Evolutionary conservation across 2,113 vertebrate species (phyloP).

Genomic region (Festucalex cinctus): DNA sequence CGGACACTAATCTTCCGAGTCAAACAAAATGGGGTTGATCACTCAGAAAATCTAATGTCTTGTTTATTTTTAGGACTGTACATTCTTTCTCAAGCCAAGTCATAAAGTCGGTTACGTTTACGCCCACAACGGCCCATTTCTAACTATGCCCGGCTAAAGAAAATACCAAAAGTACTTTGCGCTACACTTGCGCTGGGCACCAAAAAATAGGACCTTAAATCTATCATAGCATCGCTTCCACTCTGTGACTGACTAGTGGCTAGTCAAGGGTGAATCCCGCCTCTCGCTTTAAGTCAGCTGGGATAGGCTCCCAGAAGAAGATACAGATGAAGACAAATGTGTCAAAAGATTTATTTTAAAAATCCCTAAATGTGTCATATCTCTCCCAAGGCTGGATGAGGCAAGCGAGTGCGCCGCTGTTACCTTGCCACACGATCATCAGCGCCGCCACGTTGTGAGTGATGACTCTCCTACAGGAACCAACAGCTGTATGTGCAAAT

Average conservation of each 20-base stretch:
- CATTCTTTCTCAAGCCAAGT: too few relatives aligned
- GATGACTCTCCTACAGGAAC: slow-evolving; percentile 99
- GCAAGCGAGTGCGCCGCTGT: slow-evolving; percentile 49
- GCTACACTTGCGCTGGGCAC: too few relatives aligned
- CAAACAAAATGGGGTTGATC: too few relatives aligned
- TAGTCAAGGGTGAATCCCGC: not conserved
- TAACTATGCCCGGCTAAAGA: too few relatives aligned
- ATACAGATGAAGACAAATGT: not conserved
- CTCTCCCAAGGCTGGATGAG: slow-evolving; percentile 34
- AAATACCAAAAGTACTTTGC: too few relatives aligned
- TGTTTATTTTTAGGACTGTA: too few relatives aligned
- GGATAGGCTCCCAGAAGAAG: not conserved
- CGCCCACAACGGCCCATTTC: too few relatives aligned
- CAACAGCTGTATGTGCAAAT: slow-evolving; percentile 99
- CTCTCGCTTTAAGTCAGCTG: not conserved
- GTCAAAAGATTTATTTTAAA: slow-evolving; percentile 4
- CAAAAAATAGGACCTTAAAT: not conserved
- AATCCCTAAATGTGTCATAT: slow-evolving; percentile 15
- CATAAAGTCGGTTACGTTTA: too few relatives aligned
- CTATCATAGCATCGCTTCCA: not conserved
- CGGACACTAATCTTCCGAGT: too few relatives aligned
- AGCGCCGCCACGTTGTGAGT: slow-evolving; percentile 81
- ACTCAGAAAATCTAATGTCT: too few relatives aligned
- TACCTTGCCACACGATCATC: slow-evolving; percentile 63
- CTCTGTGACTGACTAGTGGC: not conserved